Base-by-base conservation (phyloP, 1,140 invertebrate genomes). In the Sitodiplosis mosellana region DNA sequence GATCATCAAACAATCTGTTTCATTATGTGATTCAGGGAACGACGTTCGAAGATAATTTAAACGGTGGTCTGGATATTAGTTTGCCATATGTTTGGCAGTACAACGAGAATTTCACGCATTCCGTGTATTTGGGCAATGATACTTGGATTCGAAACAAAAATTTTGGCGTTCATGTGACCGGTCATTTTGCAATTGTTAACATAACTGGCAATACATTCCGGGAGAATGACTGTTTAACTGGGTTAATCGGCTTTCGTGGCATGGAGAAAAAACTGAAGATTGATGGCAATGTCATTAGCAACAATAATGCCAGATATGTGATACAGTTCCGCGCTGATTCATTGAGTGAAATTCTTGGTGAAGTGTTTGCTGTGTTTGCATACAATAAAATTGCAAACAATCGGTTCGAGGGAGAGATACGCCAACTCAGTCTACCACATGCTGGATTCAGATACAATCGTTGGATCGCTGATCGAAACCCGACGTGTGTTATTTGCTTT, bases 241-340 rank as follows among this genome's bases (percentile, higher is more conserved):
- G 94, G 0, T 64, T 99, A 14, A 72, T 99, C 2, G 77, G 81
- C 0, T 70, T 99, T 4, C 71, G 76, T 47, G 95, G 96, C 14
- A 99, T 97, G 91, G 96, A 99, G 64, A 99, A 99, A 66, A 80
- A 84, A 55, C 73, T 97, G 65, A 70, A 77, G 21, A 83, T 97
- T 50, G 72, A 80, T 75, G 63, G 76, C 55, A 77, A 83, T 69
- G 60, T 82, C 46, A 84, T 99, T 36, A 73, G 79, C 52, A 69
- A 73, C 18, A 99, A 99, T 59, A 76, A 69, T 43, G 88, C 85
- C 0, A 71, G 74, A n/a, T 88, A 78, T 57, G 82, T 95, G 69
- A 72, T 96, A 1, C 83, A 94, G 59, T 88, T 97, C 57, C 76
- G 78, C 49, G 81, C 86, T 22, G 78, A 89, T 56, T 94, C 89